A percentile compares a stretch with the other conserved stretches of the same genome.
phyloP scores from a whole-genome alignment of 1,140 invertebrate genomes.

The Listronotus bonariensis region DNA sequence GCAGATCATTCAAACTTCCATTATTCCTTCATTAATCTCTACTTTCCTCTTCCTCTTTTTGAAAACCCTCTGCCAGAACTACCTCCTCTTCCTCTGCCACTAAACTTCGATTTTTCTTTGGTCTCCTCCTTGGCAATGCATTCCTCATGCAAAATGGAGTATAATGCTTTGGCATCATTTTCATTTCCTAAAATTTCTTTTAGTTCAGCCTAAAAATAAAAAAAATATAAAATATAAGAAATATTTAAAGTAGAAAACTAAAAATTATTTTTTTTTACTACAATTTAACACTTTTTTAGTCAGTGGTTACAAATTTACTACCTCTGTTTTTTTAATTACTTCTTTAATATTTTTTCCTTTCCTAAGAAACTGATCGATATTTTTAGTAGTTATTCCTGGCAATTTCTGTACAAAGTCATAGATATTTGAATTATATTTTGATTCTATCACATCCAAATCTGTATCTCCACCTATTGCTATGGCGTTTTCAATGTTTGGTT shows the following conservation, averaged over 20 bases:
- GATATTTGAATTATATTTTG: conserved; percentile 76
- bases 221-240: too few relatives aligned
- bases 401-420: conserved; percentile 89
- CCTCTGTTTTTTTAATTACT: conserved; percentile 63
- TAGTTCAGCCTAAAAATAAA: conserved; percentile 47
- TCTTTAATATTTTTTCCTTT: conserved; percentile 76
- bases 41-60: conserved; percentile 6
- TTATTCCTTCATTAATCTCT: background rate
- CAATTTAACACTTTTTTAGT: too few relatives aligned
- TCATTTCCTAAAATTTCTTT: conserved; percentile 50
- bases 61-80: conserved; percentile 1
- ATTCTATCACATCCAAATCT: conserved; percentile 61
- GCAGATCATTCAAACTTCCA: too few relatives aligned
- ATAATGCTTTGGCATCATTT: conserved; percentile 47
- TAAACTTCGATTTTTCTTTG: conserved; percentile 21
- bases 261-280: conserved; percentile 52
- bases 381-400: conserved; percentile 88
- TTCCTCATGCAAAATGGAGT: conserved; percentile 48
- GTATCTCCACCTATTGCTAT: conserved; percentile 67
- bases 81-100: conserved; percentile 1
- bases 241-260: too few relatives aligned
- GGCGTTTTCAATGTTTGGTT: conserved; percentile 76
- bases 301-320: conserved; percentile 40
- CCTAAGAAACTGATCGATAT: conserved; percentile 78
- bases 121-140: conserved; percentile 40